phyloP scores from a whole-genome alignment of 2,113 vertebrate species.

The Eublepharis macularius region DNA sequence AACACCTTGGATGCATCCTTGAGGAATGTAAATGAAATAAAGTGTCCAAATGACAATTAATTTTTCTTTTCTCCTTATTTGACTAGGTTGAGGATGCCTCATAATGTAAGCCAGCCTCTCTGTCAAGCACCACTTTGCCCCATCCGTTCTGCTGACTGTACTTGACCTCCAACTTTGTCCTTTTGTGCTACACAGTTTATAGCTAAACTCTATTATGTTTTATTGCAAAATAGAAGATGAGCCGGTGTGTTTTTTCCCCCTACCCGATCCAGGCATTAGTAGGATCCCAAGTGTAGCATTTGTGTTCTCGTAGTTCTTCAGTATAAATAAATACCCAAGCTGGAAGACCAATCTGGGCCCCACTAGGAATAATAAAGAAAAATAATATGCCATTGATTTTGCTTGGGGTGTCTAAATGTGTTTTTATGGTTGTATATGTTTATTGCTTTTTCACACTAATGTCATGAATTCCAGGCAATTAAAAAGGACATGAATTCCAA shows the following conservation, averaged over 20 bases:
- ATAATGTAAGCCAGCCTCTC: conserved; percentile 37
- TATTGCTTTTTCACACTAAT: conserved; percentile 74
- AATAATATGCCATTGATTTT: conserved; percentile 81
- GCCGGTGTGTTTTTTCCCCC: conserved; percentile 55
- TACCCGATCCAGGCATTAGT: conserved; percentile 61
- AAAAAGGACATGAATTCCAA: conserved; percentile 71
- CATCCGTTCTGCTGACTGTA: conserved; percentile 52
- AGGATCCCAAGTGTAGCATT: conserved; percentile 79
- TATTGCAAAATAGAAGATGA: conserved; percentile 73
- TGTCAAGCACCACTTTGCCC: conserved; percentile 37
- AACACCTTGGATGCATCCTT: conserved; percentile 50
- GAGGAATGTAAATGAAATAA: conserved; percentile 57
- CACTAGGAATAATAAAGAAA: conserved; percentile 81
- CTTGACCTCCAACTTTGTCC: conserved; percentile 78
- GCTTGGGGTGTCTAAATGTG: conserved; percentile 77
- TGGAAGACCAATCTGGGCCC: conserved; percentile 73
- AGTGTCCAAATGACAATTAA: conserved; percentile 11
- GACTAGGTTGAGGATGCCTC: conserved; percentile 50
- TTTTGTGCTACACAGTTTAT: conserved; percentile 62
- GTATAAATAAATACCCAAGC: conserved; percentile 82
- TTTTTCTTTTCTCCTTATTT: conserved; percentile 1
- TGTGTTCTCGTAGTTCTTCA: conserved; percentile 73
- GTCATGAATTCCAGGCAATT: conserved; percentile 79
- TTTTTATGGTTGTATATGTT: conserved; percentile 80
- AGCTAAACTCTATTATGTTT: conserved; percentile 65